These are phyloP conservation scores for Thunnus maccoyii DNA, from an alignment of 2,113 vertebrate species.

Conservation along the genomic window DNA sequence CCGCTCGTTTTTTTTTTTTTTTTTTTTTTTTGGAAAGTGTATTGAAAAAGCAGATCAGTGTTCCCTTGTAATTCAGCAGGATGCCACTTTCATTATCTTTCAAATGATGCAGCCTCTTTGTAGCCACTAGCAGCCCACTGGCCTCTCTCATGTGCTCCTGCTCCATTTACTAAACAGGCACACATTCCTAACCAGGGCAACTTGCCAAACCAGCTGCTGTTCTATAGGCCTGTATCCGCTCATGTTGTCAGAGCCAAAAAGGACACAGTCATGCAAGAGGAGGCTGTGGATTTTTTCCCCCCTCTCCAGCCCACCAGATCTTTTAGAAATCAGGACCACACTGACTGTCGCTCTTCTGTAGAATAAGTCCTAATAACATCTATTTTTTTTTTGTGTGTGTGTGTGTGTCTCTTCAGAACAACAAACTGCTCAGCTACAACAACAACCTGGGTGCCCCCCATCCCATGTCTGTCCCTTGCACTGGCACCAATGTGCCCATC, in stretches of 20 bases:
- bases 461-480: slow-evolving; percentile 84
- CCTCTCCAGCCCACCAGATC: background rate
- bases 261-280: slow-evolving; percentile 57
- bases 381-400: slow-evolving; percentile 5
- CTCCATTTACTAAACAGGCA: slow-evolving; percentile 76
- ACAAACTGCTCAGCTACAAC: slow-evolving; percentile 94
- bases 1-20: background rate
- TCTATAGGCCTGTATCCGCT: slow-evolving; percentile 81
- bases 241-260: slow-evolving; percentile 60
- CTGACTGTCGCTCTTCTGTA: background rate
- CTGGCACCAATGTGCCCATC: slow-evolving; percentile 84
- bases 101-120: slow-evolving; percentile 69
- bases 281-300: slow-evolving; percentile 16
- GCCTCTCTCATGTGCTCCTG: slow-evolving; percentile 66
- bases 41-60: slow-evolving; percentile 28
- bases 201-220: slow-evolving; percentile 83
- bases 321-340: background rate
- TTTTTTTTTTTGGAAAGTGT: slow-evolving; percentile 16
- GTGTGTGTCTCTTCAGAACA: slow-evolving; percentile 85
- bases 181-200: slow-evolving; percentile 80
- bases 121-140: slow-evolving; percentile 51
- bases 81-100: slow-evolving; percentile 67
- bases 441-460: slow-evolving; percentile 83
- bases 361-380: slow-evolving; percentile 10
- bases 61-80: slow-evolving; percentile 48